A percentile compares a stretch with the other conserved stretches of the same genome.
phyloP scores from a whole-genome alignment of 2,113 vertebrate genomes.

The Passer montanus region DNA sequence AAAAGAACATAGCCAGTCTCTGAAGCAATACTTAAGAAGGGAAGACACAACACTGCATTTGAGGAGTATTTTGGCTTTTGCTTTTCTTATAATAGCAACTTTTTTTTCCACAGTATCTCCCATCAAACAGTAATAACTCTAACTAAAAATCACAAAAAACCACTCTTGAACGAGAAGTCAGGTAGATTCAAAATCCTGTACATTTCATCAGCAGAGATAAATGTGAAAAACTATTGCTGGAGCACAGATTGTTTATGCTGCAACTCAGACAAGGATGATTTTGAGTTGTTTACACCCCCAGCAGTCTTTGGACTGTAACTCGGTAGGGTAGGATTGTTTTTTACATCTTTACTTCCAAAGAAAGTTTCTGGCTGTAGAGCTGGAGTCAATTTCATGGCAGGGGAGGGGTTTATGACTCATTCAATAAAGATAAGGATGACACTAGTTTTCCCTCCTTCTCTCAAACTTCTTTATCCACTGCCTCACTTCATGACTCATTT shows the following conservation, averaged over 20 bases:
- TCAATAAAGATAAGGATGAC: not conserved
- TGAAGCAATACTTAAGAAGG: not conserved
- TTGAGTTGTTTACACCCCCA: not conserved
- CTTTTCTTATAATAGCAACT: not conserved
- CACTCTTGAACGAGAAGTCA: not conserved
- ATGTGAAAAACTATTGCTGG: not conserved
- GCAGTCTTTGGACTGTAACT: conserved; percentile 19
- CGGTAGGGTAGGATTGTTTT: not conserved
- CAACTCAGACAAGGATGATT: not conserved
- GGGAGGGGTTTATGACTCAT: conserved; percentile 40
- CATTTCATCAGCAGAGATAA: not conserved
- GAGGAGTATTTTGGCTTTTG: not conserved
- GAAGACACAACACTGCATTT: not conserved
- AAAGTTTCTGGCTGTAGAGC: not conserved
- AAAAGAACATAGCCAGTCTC: not conserved
- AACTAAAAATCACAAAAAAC: not conserved
- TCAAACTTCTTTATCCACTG: conserved; percentile 13
- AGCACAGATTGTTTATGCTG: not conserved
- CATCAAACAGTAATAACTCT: not conserved
- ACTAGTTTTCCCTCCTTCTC: conserved; percentile 10
- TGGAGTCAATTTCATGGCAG: not conserved
- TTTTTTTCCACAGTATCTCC: not conserved
- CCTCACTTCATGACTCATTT: conserved; percentile 65
- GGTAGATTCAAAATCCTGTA: not conserved
- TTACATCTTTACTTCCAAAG: not conserved